These are phyloP conservation scores for Atta colombica DNA, from an alignment of 1,140 invertebrate genomes.

Conservation along the genomic window DNA sequence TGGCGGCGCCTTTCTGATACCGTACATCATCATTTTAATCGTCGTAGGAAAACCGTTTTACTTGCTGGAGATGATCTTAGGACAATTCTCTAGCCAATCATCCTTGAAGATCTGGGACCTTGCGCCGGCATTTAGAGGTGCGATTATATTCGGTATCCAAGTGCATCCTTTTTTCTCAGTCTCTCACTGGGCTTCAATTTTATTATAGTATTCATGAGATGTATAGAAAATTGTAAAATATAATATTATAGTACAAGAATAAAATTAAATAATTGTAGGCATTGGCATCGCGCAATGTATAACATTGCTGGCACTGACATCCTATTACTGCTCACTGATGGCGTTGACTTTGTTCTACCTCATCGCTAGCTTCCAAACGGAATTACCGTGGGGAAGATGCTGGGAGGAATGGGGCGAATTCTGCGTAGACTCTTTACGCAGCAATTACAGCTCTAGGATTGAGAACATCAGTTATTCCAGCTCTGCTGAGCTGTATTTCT, in stretches of 20 bases:
- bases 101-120: constrained; percentile 89
- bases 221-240: neutral
- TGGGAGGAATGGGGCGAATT: constrained; percentile 87
- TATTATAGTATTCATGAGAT: neutral
- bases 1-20: constrained; percentile 94
- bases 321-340: constrained; percentile 94
- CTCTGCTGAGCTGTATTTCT: constrained; percentile 84
- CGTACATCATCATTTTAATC: constrained; percentile 93
- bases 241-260: neutral
- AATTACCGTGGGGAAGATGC: constrained; percentile 90
- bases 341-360: constrained; percentile 93
- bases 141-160: constrained; percentile 82
- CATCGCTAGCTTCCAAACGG: constrained; percentile 88
- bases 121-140: constrained; percentile 83
- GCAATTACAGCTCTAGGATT: constrained; percentile 36
- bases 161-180: neutral
- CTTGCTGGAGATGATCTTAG: constrained; percentile 94
- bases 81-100: constrained; percentile 92
- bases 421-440: constrained; percentile 76
- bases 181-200: neutral
- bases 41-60: constrained; percentile 96
- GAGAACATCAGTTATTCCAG: constrained; percentile 28
- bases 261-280: constrained; percentile 85
- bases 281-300: constrained; percentile 88
- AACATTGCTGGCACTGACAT: constrained; percentile 82